Conservation (phyloP, 2,888 invertebrate species). For the Conistra vaccinii region DNA sequence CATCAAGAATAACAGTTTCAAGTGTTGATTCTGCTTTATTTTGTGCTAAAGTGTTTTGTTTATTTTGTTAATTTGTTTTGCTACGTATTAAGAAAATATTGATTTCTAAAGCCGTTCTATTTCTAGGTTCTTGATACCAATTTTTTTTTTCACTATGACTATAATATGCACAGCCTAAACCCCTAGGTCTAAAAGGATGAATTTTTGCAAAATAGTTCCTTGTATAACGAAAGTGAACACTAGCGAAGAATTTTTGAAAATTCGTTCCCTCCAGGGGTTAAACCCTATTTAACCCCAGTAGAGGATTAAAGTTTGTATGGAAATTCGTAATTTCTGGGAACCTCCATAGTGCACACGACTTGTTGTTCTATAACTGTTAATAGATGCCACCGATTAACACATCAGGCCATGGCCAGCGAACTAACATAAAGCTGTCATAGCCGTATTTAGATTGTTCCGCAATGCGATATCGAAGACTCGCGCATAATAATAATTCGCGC, state of each 20-base stretch:
- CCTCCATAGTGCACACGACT: neutral
- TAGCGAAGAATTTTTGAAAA: neutral
- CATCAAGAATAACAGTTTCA: slow-evolving; percentile 24
- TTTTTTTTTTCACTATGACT: neutral
- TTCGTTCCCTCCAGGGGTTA: too few species aligned
- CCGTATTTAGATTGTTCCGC: neutral
- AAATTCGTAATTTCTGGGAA: neutral
- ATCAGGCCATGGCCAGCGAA: neutral
- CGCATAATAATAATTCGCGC: neutral
- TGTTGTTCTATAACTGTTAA: neutral
- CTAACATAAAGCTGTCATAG: slow-evolving; percentile 6
- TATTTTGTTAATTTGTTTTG: slow-evolving; percentile 2
- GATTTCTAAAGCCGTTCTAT: neutral
- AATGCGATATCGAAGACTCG: neutral
- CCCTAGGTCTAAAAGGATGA: too few species aligned
- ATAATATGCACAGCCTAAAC: too few species aligned
- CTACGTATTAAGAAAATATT: neutral
- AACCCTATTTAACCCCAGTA: too few species aligned
- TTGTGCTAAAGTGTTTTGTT: neutral
- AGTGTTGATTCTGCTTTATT: slow-evolving; percentile 38
- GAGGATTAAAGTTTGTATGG: neutral
- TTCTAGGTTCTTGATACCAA: neutral
- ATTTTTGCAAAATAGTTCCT: neutral
- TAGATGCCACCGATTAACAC: neutral
- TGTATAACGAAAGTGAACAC: neutral